phyloP scores from a whole-genome alignment of 1,140 invertebrate genomes.

The Goniozus legneri region DNA sequence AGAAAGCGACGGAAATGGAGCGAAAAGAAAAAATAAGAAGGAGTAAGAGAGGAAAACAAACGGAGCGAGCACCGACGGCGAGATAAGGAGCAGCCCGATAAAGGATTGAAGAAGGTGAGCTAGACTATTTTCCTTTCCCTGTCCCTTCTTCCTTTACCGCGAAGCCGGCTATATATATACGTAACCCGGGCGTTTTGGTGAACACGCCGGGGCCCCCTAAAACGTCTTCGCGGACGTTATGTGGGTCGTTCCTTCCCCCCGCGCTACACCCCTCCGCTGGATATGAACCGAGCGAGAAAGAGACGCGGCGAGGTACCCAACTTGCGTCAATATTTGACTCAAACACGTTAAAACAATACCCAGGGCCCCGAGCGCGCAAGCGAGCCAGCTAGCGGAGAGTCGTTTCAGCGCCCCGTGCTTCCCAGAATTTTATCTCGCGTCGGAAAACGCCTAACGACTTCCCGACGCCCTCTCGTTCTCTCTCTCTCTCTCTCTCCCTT shows the following conservation, averaged over 20 bases:
- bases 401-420: slow-evolving; percentile 43
- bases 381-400: too few species aligned
- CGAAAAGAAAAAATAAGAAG: too few species aligned
- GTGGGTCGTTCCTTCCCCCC: slow-evolving; percentile 38
- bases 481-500: background rate
- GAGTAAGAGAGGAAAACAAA: too few species aligned
- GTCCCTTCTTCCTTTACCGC: slow-evolving; percentile 11
- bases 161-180: too few species aligned
- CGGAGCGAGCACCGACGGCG: too few species aligned
- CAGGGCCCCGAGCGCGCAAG: slow-evolving; percentile 41
- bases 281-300: slow-evolving; percentile 2
- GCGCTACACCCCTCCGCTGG: slow-evolving; percentile 15
- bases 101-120: too few species aligned
- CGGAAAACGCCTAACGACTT: slow-evolving; percentile 47
- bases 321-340: slow-evolving; percentile 56
- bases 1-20: too few species aligned
- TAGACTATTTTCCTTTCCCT: background rate
- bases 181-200: too few species aligned
- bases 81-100: too few species aligned
- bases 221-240: slow-evolving; percentile 22
- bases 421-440: slow-evolving; percentile 52
- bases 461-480: slow-evolving; percentile 20
- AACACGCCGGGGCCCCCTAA: too few species aligned
- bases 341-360: slow-evolving; percentile 57
- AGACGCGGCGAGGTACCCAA: slow-evolving; percentile 40